phyloP scores from a whole-genome alignment of 1,140 invertebrate species.

The Lycorma delicatula region DNA sequence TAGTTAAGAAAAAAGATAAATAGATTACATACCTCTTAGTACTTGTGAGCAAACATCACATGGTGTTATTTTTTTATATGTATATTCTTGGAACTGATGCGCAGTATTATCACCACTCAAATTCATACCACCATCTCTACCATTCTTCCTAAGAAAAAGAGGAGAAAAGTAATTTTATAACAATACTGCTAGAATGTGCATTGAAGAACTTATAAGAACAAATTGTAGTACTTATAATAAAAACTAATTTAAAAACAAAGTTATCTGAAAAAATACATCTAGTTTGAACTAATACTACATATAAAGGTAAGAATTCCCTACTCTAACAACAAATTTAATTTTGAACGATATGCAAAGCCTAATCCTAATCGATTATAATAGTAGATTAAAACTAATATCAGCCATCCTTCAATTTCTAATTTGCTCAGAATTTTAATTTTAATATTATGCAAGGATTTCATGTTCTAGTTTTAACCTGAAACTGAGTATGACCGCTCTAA shows the following conservation, averaged over 20 bases:
- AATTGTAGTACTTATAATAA: not conserved
- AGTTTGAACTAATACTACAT: not conserved
- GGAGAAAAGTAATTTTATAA: conserved; percentile 1
- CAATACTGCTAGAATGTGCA: not conserved
- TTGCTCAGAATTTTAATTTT: no score
- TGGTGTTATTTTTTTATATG: conserved; percentile 90
- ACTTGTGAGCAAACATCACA: conserved; percentile 91
- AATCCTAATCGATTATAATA: no score
- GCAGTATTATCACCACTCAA: conserved; percentile 47
- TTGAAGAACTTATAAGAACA: not conserved
- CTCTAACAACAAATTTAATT: no score
- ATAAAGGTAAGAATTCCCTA: not conserved
- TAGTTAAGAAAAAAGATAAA: no score
- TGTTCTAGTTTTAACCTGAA: no score
- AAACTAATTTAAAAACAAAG: not conserved
- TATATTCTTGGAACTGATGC: conserved; percentile 87
- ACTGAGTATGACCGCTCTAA: no score
- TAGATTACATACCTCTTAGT: conserved; percentile 57
- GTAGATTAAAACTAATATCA: no score
- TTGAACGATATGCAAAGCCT: no score
- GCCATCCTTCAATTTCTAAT: no score
- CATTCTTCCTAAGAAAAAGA: conserved; percentile 58
- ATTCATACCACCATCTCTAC: conserved; percentile 48
- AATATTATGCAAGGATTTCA: no score
- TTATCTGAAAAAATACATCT: not conserved